Evolutionary conservation across 2,888 invertebrate genomes (phyloP).

Genomic region (Conops quadrifasciatus): DNA sequence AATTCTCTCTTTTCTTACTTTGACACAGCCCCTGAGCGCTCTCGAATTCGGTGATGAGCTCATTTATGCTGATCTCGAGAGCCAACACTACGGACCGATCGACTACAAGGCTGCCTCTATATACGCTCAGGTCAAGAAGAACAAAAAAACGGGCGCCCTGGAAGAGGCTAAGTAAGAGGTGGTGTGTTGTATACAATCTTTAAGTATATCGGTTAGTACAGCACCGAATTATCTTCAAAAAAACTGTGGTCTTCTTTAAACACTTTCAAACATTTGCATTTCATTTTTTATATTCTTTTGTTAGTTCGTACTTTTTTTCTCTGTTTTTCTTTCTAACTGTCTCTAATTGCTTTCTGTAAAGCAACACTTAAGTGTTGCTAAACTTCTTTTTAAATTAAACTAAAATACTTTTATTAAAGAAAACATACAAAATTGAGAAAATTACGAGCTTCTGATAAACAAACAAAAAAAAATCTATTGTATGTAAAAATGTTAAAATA

Average conservation of each 20-base stretch:
- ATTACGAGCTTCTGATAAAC: conserved; percentile 31
- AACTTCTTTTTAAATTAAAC: not conserved
- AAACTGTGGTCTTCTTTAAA: not conserved
- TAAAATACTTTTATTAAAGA: not conserved
- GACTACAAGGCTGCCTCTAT: conserved; percentile 91
- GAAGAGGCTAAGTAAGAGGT: conserved; percentile 51
- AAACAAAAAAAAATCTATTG: too few relatives aligned
- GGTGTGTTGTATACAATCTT: too few relatives aligned
- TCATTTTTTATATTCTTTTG: too few relatives aligned
- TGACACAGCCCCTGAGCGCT: conserved; percentile 78
- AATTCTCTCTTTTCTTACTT: conserved; percentile 43
- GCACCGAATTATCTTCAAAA: not conserved
- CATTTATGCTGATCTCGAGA: conserved; percentile 90
- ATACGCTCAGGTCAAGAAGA: conserved; percentile 78
- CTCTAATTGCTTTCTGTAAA: too few relatives aligned
- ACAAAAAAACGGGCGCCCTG: conserved; percentile 62
- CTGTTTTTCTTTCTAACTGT: too few relatives aligned
- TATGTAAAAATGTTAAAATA: conserved; percentile 19
- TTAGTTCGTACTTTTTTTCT: too few relatives aligned
- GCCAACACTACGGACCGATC: conserved; percentile 89
- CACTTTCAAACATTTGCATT: conserved; percentile 15
- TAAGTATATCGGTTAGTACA: too few relatives aligned
- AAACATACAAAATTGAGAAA: conserved; percentile 26
- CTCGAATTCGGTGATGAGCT: conserved; percentile 73
- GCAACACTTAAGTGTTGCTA: too few relatives aligned